Percentiles rank a stretch among this genome's conserved stretches.
These are phyloP conservation scores for Ennomos fuscantarius DNA, from an alignment of 2,888 invertebrate genomes.

Conservation along the genomic window DNA sequence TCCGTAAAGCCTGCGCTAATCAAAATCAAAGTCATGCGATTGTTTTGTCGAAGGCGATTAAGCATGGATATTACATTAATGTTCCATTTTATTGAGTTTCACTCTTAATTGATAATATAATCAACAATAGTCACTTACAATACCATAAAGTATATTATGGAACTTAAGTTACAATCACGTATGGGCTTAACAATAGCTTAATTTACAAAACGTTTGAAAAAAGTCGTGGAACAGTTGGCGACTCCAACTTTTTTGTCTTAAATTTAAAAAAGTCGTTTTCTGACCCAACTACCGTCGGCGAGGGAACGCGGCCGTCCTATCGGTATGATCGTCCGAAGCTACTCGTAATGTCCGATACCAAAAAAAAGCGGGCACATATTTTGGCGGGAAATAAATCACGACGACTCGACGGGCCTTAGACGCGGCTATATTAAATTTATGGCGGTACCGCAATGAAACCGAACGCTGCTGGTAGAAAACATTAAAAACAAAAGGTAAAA, in stretches of 20 bases:
- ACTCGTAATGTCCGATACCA: conserved; percentile 79
- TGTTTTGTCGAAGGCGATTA: conserved; percentile 38
- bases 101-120: conserved; percentile 31
- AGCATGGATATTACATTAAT: conserved; percentile 38
- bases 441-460: conserved; percentile 62
- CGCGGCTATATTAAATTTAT: conserved; percentile 80
- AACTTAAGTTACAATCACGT: conserved; percentile 4
- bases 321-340: conserved; percentile 79
- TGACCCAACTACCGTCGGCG: conserved; percentile 78
- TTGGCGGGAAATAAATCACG: conserved; percentile 84
- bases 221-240: conserved; percentile 53
- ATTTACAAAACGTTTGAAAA: conserved; percentile 48
- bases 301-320: conserved; percentile 77
- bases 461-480: conserved; percentile 41
- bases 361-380: conserved; percentile 76
- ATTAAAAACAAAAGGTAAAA: conserved; percentile 45
- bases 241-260: conserved; percentile 68
- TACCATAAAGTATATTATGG: conserved; percentile 2
- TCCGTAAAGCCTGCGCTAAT: conserved; percentile 24
- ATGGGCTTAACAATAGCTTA: conserved; percentile 21
- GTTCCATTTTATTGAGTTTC: conserved; percentile 32
- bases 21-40: conserved; percentile 28
- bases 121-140: conserved; percentile 25
- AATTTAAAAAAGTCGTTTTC: conserved; percentile 61
- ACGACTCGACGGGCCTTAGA: conserved; percentile 56